Evolutionary conservation across 92 coral and sea anemone species (phyloP).

Genomic region (Epizoanthus scotinus): DNA sequence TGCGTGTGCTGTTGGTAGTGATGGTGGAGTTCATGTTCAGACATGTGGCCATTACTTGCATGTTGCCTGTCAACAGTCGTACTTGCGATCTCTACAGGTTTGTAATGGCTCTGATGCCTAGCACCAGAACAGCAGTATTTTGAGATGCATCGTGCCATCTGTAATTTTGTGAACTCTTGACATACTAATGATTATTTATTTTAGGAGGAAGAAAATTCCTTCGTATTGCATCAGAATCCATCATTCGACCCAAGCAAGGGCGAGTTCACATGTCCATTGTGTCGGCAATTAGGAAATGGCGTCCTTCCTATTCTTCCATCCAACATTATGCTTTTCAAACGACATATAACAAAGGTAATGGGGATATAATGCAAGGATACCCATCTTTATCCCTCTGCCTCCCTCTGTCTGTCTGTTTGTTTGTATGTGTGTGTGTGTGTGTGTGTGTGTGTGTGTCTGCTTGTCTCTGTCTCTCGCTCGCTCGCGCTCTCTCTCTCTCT

Average conservation of each 20-base stretch:
- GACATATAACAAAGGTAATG: conserved; percentile 56
- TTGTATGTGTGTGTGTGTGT: too few relatives aligned
- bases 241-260: conserved; percentile 82
- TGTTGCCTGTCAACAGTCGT: conserved; percentile 92
- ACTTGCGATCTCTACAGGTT: conserved; percentile 92
- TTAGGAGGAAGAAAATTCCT: conserved; percentile 72
- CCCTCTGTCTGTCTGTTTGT: too few relatives aligned
- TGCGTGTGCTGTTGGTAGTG: conserved; percentile 81
- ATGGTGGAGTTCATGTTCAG: conserved; percentile 97
- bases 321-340: conserved; percentile 58
- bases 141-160: not conserved
- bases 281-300: conserved; percentile 91
- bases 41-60: conserved; percentile 97
- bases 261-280: conserved; percentile 94
- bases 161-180: not conserved
- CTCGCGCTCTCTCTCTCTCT: too few relatives aligned
- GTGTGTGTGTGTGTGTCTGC: too few relatives aligned
- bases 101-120: not conserved
- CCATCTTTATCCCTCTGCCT: too few relatives aligned
- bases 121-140: not conserved
- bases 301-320: conserved; percentile 87
- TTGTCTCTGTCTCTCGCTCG: too few relatives aligned
- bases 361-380: not conserved
- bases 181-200: not conserved
- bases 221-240: conserved; percentile 68